phyloP scores from a whole-genome alignment of 92 coral and sea anemone species.

The Porites lobata region DNA sequence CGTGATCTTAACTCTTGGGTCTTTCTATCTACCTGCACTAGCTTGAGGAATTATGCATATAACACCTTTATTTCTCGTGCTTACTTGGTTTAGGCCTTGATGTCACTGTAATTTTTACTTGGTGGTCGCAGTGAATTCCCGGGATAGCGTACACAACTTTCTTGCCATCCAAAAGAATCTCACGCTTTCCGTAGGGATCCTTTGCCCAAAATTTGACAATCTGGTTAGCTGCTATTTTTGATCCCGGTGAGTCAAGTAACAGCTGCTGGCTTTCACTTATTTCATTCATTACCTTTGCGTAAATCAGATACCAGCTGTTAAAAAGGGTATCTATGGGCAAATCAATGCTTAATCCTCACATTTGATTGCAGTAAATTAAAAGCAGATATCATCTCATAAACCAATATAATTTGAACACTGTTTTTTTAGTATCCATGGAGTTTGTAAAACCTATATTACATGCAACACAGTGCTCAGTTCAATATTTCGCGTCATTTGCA shows the following conservation, averaged over 20 bases:
- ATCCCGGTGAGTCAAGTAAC: slow-evolving; percentile 1
- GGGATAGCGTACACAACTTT: slow-evolving; percentile 60
- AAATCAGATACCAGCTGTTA: background rate
- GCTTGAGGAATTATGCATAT: too few relatives aligned
- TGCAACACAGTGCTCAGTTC: too few relatives aligned
- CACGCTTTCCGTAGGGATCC: slow-evolving; percentile 49
- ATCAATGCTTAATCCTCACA: too few relatives aligned
- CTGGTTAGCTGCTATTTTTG: slow-evolving; percentile 27
- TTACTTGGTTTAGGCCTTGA: slow-evolving; percentile 42
- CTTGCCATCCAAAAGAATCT: slow-evolving; percentile 70
- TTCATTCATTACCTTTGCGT: slow-evolving; percentile 5
- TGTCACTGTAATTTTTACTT: slow-evolving; percentile 59
- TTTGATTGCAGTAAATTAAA: too few relatives aligned
- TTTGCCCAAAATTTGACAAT: slow-evolving; percentile 63
- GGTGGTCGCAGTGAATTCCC: slow-evolving; percentile 54
- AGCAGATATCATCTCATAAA: too few relatives aligned
- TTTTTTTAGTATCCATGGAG: too few relatives aligned
- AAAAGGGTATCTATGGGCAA: too few relatives aligned
- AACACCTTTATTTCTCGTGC: background rate
- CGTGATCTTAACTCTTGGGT: too few relatives aligned
- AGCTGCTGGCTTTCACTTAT: slow-evolving; percentile 16
- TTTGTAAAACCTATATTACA: too few relatives aligned
- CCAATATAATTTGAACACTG: too few relatives aligned
- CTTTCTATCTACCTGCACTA: too few relatives aligned
- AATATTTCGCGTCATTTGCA: too few relatives aligned